Evolutionary conservation across 2,888 invertebrate species (phyloP).

Genomic region (Vandiemenella viatica): DNA sequence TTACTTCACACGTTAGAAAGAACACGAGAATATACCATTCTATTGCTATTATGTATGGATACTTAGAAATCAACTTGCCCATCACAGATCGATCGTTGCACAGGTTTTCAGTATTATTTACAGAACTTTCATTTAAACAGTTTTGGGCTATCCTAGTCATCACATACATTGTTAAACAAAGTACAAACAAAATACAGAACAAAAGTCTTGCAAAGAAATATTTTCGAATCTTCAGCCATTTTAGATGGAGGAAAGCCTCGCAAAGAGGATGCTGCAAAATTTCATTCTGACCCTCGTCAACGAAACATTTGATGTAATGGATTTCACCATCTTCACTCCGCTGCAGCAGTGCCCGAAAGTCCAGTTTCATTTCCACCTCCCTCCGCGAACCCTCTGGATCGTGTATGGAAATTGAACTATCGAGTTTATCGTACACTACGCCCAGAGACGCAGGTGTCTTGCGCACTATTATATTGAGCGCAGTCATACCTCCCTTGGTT

Average conservation of each 20-base stretch:
- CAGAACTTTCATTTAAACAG: conserved; percentile 53
- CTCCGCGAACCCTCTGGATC: conserved; percentile 34
- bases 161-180: conserved; percentile 67
- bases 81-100: conserved; percentile 35
- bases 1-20: conserved; percentile 63
- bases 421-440: conserved; percentile 67
- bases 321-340: conserved; percentile 74
- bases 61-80: conserved; percentile 55
- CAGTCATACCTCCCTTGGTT: conserved; percentile 74
- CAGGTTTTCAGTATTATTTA: conserved; percentile 46
- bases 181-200: conserved; percentile 62
- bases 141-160: conserved; percentile 69
- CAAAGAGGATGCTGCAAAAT: conserved; percentile 74
- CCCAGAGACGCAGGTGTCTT: conserved; percentile 75
- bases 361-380: conserved; percentile 66
- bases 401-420: conserved; percentile 46
- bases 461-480: conserved; percentile 67
- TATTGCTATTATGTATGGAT: conserved; percentile 63
- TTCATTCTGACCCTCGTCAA: conserved; percentile 79
- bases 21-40: conserved; percentile 70
- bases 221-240: conserved; percentile 81
- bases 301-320: conserved; percentile 71
- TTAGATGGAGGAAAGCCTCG: conserved; percentile 72
- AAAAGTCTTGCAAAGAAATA: conserved; percentile 68
- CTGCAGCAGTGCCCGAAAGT: conserved; percentile 67